Evolutionary conservation across 92 coral and sea anemone species (phyloP).

Genomic region (Pocillopora meandrina): DNA sequence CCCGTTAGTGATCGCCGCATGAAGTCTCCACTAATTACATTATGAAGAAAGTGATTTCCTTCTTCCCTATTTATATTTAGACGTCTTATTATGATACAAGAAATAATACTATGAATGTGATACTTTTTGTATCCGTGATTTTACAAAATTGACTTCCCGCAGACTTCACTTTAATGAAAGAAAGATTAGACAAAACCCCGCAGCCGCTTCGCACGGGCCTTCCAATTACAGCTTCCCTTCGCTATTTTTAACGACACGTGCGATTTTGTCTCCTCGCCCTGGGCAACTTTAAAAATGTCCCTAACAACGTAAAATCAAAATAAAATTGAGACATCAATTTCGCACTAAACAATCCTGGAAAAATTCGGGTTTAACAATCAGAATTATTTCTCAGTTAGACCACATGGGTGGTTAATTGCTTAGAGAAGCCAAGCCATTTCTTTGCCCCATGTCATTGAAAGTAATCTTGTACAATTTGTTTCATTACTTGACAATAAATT

Average conservation of each 20-base stretch:
- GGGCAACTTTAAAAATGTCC: constrained; percentile 2
- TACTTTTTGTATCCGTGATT: constrained; percentile 46
- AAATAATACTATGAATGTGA: constrained; percentile 51
- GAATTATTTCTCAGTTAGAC: background rate
- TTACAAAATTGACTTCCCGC: constrained; percentile 48
- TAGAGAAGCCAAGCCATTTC: background rate
- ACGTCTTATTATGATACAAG: constrained; percentile 49
- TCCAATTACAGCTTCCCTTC: constrained; percentile 36
- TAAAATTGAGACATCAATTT: background rate
- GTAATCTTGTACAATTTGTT: constrained; percentile 44
- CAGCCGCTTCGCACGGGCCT: constrained; percentile 16
- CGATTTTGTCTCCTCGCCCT: constrained; percentile 7
- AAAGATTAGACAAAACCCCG: constrained; percentile 30
- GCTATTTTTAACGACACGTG: constrained; percentile 29
- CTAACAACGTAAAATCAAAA: background rate
- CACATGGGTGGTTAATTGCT: constrained; percentile 36
- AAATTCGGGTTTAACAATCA: background rate
- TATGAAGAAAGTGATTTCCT: constrained; percentile 31
- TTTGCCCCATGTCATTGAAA: background rate
- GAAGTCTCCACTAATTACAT: constrained; percentile 42
- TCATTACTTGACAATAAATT: constrained; percentile 38
- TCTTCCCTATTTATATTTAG: constrained; percentile 36
- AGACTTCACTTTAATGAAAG: constrained; percentile 34
- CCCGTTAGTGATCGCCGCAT: constrained; percentile 28
- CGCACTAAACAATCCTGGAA: background rate